Evolutionary conservation across 2,797 vertebrate genomes (phyloP), one percentile per base, ranked within the genome.

Genomic region (Melanotaenia nigrans): DNA sequence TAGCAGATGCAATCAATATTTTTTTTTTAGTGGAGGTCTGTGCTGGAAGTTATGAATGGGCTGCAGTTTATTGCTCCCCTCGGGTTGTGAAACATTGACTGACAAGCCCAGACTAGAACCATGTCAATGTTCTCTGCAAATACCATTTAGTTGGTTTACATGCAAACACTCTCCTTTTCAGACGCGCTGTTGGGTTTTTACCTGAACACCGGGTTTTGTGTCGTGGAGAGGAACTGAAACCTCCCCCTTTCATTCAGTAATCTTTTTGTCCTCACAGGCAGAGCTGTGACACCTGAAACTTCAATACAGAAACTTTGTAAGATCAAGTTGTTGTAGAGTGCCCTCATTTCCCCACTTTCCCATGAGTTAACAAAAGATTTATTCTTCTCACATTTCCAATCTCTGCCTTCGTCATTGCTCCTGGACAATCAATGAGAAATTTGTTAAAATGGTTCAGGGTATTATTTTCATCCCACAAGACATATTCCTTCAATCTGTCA

Each of bases 361-460:
- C 91, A 92, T 68, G 86, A 85, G 68, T 63, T 73, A 53, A 92
- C 92, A 93, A 92, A 89, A 83, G 91, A 92, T 88, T 80, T 81
- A 77, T 78, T 90, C 85, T 82, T 83, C 92, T 95, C 91, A 81
- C 77, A 84, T 93, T 94, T 88, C 91, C 81, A 70, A 63, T 30
- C 20, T 28, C 53, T 66, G 64, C 20, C 36, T 78, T 84, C 87
- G 81, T 74, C 83, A 53, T 75, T 74, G 73, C 75, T 80, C 51
- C 60, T 73, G 69, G 68, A 82, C 78, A 78, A 82, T 91, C 81
- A 82, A 72, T 87, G 84, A 65, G 63, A 81, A 66, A 75, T 75
- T 74, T 75, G 55, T 70, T 51, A 40, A 83, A 84, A 80, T 77
- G 70, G 73, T 75, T 74, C 63, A 61, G 66, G 51, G 69, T 72